Base-by-base conservation (phyloP, 2,888 invertebrate genomes). In the Heteropelma amictum region DNA sequence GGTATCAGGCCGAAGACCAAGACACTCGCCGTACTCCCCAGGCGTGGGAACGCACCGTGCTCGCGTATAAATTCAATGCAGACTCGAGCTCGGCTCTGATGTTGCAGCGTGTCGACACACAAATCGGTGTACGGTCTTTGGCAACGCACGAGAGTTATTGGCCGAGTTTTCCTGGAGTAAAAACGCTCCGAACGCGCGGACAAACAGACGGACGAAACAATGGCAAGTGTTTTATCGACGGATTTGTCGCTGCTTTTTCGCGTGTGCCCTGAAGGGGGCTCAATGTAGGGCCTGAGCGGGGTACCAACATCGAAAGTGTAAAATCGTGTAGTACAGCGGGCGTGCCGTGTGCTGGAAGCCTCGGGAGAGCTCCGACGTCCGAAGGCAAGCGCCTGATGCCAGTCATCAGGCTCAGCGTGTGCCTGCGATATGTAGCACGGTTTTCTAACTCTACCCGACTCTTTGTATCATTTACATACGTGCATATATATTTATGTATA, bases 21-120 rank as follows among this genome's bases (percentile, higher is more conserved):
- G 68, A 47, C 35, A 76, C 72, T 75, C 58, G 65, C 30, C 78
- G 64, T 74, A 60, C 61, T 75, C 61, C 35, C 33, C 45, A 85
- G 86, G 84, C 88, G 88, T 88, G 87, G 88, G 88, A 88, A 88
- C 87, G 86, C 84, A 83, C 80, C 82, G 83, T 80, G 79, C 80
- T 81, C 81, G 85, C 84, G 83, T 87, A 86, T 88, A 87, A 87
- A 88, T 86, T 83, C 82, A 83, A 79, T 79, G 77, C 53, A 68
- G 19, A 71, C 51, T 14, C 33, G 40, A 51, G 21, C 30, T 1
- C 28, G 35, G 6, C 33, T 60, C 23, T 26, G 51, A 65, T 47
- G 65, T 58, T 38, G 26, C 10, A 23, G 58, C 63, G 69, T 68
- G 51, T 38, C 35, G n/a, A n/a, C 8, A 30, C 35, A 8, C 21